Percentiles rank a stretch among this genome's conserved stretches.
Evolutionary conservation across 2,888 invertebrate species (phyloP).

Genomic region (Seladonia tumulorum): DNA sequence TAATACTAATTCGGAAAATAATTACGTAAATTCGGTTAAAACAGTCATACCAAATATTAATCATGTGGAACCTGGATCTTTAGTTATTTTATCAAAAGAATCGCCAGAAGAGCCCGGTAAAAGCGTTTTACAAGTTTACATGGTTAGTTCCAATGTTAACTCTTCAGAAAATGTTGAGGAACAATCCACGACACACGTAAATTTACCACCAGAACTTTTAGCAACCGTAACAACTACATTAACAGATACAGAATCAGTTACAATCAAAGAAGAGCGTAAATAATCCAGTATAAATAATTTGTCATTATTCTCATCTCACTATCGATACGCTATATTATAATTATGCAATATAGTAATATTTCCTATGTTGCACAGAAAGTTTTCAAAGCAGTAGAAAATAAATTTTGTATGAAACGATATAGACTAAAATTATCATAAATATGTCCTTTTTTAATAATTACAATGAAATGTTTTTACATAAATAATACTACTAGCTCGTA

Average conservation of each 20-base stretch:
- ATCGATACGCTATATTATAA: slow-evolving; percentile 2
- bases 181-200: slow-evolving; percentile 79
- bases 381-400: slow-evolving; percentile 13
- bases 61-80: slow-evolving; percentile 84
- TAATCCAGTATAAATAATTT: slow-evolving; percentile 36
- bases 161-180: slow-evolving; percentile 63
- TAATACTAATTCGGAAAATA: slow-evolving; percentile 9
- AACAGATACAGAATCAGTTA: slow-evolving; percentile 61
- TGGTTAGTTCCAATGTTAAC: slow-evolving; percentile 83
- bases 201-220: slow-evolving; percentile 81
- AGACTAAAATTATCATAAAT: not conserved
- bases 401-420: slow-evolving; percentile 4
- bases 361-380: not conserved
- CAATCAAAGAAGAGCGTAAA: slow-evolving; percentile 56
- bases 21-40: slow-evolving; percentile 62
- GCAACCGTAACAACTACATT: slow-evolving; percentile 76
- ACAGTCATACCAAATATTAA: slow-evolving; percentile 74
- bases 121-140: slow-evolving; percentile 84
- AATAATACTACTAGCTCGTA: not conserved
- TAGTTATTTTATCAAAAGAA: slow-evolving; percentile 85
- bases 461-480: not conserved
- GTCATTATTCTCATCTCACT: not conserved
- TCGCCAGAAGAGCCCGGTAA: slow-evolving; percentile 83
- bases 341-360: not conserved
- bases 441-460: slow-evolving; percentile 1